Evolutionary conservation across 2,113 vertebrate species (phyloP).

Genomic region (Petroica traversi): DNA sequence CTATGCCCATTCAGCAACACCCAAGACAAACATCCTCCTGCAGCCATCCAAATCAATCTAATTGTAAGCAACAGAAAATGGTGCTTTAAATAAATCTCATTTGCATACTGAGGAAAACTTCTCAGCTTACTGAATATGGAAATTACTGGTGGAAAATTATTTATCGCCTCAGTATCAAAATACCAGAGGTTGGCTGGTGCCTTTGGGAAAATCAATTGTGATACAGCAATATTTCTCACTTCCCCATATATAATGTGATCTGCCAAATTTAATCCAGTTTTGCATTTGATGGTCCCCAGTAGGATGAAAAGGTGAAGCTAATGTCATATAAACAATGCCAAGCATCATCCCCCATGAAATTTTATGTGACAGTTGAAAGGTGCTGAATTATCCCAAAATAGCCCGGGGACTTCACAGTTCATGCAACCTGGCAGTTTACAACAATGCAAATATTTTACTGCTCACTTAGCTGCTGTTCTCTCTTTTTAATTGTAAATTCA

Average conservation of each 20-base stretch:
- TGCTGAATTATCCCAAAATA: constrained; percentile 61
- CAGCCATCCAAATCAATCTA: constrained; percentile 33
- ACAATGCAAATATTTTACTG: constrained; percentile 61
- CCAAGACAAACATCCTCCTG: background rate
- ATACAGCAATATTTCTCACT: constrained; percentile 64
- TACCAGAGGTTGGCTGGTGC: constrained; percentile 56
- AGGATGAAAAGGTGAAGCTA: constrained; percentile 70
- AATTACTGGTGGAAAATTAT: constrained; percentile 50
- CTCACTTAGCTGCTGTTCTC: constrained; percentile 37
- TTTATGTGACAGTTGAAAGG: constrained; percentile 70
- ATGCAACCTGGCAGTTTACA: constrained; percentile 47
- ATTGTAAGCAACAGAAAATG: constrained; percentile 30
- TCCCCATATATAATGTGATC: constrained; percentile 58
- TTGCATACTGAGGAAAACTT: constrained; percentile 45
- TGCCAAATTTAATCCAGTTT: constrained; percentile 70
- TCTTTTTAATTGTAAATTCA: constrained; percentile 54
- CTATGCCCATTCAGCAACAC: background rate
- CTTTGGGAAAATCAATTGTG: constrained; percentile 69
- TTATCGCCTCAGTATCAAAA: constrained; percentile 59
- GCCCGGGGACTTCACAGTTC: constrained; percentile 52
- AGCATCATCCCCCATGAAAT: constrained; percentile 65
- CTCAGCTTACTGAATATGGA: constrained; percentile 54
- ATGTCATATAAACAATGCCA: constrained; percentile 67
- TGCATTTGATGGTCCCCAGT: constrained; percentile 60
- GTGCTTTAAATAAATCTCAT: constrained; percentile 57